Percentiles rank a stretch among this genome's conserved stretches.
Conservation (phyloP, 1,140 invertebrate genomes). For the Neuroterus valhalla region DNA sequence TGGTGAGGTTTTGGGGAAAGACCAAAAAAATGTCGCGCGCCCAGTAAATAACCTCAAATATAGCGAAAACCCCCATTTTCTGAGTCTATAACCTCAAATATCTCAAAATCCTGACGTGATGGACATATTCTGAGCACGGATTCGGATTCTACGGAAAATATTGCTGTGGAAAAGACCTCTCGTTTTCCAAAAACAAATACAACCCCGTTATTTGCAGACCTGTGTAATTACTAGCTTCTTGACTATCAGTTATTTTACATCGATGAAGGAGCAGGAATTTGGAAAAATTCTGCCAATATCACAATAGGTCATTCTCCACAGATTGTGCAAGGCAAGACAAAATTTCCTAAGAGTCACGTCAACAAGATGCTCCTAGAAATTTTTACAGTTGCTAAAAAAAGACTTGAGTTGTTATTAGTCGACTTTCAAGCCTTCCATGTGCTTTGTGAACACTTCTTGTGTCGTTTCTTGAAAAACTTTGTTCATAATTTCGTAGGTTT, state of each 20-base stretch:
- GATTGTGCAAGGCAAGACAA: neutral
- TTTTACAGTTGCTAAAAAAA: neutral
- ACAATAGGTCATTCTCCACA: neutral
- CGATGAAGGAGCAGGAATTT: conserved; percentile 16
- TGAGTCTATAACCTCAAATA: no score
- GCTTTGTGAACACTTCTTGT: conserved; percentile 70
- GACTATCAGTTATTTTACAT: neutral
- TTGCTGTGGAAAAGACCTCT: no score
- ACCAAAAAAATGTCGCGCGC: no score
- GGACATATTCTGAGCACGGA: no score
- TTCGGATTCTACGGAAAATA: no score
- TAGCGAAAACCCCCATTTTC: no score
- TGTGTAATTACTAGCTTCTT: neutral
- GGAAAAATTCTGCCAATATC: conserved; percentile 24
- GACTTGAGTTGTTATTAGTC: conserved; percentile 40
- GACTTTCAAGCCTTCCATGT: conserved; percentile 55
- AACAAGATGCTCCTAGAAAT: neutral
- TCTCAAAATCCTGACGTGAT: no score
- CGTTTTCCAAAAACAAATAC: no score
- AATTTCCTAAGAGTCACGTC: no score
- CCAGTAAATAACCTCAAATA: no score
- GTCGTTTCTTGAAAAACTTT: conserved; percentile 77
- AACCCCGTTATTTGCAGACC: no score
- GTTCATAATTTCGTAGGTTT: conserved; percentile 81
- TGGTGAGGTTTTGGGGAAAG: no score